Base-by-base conservation (phyloP, 2,113 vertebrate species). In the Aldabrachelys gigantea region DNA sequence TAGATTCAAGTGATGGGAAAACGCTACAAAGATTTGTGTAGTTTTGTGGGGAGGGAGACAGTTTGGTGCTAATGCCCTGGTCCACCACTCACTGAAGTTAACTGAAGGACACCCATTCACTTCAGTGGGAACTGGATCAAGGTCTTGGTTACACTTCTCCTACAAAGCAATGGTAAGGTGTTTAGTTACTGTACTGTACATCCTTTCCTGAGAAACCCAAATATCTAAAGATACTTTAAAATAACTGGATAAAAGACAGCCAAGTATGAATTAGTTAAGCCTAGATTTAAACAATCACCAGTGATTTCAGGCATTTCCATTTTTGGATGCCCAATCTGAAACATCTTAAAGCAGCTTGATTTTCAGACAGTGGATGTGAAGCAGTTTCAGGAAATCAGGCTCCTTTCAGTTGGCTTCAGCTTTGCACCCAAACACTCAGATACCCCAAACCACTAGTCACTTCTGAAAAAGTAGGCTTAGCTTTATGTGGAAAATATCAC, bases 31-130 rank as follows among this genome's bases (percentile, higher is more conserved):
- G 25, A 8, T 5, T 11, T 6, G 80, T 80, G n/a, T 3, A 38
- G 25, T 27, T 69, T 49, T 0, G 1, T 4, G n/a, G 29, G 1
- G 1, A 72, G 1, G 57, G 35, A 27, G 5, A 11, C 57, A 47
- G 35, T n/a, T 6, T 53, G 22, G 6, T 44, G 82, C 14, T 49
- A 44, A 88, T n/a, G 10, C 2, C 25, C 24, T 47, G 24, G 12
- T 47, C 75, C 41, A 78, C 12, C 38, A 47, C 41, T 47, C 22
- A 29, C 12, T 78, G 41, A 47, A 16, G 22, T 78, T 29, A 78
- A 78, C 11, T 78, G 41, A 78, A 12, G 75, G 6, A 78, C 7
- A 16, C 41, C 24, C 22, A 47, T 47, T 44, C 24, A 78, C 41
- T 47, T 78, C n/a, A 83, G 19, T 2, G 22, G 13, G 85, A 59